phyloP scores from a whole-genome alignment of 2,113 vertebrate species.

The Pitta sordida region DNA sequence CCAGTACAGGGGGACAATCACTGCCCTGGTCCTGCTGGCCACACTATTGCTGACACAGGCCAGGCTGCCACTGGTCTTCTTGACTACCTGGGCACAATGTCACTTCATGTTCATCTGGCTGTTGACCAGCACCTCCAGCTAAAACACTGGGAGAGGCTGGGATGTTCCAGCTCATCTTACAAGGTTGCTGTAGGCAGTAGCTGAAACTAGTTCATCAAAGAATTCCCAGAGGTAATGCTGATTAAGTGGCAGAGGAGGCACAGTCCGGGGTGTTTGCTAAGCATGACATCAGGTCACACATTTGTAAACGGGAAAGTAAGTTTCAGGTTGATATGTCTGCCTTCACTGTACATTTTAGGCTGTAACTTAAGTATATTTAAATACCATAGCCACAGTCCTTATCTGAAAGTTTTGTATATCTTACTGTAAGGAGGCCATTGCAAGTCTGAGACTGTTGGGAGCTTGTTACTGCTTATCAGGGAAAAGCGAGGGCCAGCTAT shows the following conservation, averaged over 20 bases:
- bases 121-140: neutral
- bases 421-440: neutral
- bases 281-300: too few relatives aligned
- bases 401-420: neutral
- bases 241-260: neutral
- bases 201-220: neutral
- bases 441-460: neutral
- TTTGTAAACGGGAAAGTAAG: neutral
- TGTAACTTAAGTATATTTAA: neutral
- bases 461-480: neutral
- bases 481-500: neutral
- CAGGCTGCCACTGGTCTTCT: neutral
- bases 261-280: neutral
- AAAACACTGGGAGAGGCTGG: neutral
- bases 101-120: neutral
- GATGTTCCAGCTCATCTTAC: rapidly evolving
- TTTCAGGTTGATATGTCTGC: neutral
- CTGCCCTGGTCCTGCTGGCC: neutral
- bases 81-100: neutral
- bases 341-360: neutral
- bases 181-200: neutral
- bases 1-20: neutral
- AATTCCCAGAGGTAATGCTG: neutral
- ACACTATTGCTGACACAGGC: neutral
- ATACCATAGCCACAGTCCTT: neutral